A percentile compares a stretch with the other conserved stretches of the same genome.
Evolutionary conservation across 2,113 vertebrate genomes (phyloP).

Genomic region (Piliocolobus tephrosceles): DNA sequence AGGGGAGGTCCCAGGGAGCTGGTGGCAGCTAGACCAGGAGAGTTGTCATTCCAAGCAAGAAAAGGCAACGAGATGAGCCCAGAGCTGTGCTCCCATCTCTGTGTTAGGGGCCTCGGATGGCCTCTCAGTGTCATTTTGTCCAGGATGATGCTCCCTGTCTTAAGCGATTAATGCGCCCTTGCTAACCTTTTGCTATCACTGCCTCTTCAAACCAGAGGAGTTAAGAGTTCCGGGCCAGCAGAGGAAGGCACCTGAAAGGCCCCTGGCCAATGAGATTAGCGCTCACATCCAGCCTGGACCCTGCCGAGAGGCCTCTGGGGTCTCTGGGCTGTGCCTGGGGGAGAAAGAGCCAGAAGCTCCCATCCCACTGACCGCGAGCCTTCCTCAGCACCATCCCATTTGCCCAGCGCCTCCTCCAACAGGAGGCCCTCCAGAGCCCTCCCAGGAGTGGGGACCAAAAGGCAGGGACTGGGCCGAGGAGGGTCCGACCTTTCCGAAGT

Average conservation of each 20-base stretch:
- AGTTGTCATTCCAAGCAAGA: neutral
- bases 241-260: conserved; percentile 31
- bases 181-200: conserved; percentile 71
- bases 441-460: neutral
- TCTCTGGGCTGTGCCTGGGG: neutral
- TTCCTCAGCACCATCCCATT: neutral
- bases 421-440: neutral
- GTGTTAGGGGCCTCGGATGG: neutral
- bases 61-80: neutral
- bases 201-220: conserved; percentile 73
- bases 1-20: neutral
- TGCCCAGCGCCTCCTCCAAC: neutral
- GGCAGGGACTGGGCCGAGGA: neutral
- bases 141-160: neutral
- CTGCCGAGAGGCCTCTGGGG: conserved; percentile 14
- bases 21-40: neutral
- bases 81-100: neutral
- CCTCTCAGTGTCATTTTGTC: neutral
- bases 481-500: conserved; percentile 38
- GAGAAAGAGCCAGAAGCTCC: neutral
- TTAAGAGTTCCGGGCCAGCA: conserved; percentile 18
- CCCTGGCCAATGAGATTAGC: neutral
- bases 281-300: conserved; percentile 35
- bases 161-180: conserved; percentile 43
- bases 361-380: rapidly evolving